phyloP scores from a whole-genome alignment of 2,113 vertebrate genomes.

The Hippopotamus amphibius region DNA sequence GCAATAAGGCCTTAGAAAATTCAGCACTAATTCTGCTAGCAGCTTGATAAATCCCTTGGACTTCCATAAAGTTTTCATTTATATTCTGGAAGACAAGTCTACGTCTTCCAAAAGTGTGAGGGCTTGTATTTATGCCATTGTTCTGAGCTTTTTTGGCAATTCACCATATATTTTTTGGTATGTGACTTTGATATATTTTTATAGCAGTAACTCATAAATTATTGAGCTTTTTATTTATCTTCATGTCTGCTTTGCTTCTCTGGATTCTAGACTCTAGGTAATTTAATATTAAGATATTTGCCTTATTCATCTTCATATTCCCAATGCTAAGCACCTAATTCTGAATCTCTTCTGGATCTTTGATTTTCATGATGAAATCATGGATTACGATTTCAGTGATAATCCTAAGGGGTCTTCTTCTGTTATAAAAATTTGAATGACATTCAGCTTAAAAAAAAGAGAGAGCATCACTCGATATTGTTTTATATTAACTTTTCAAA shows the following conservation, averaged over 20 bases:
- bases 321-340: background rate
- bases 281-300: background rate
- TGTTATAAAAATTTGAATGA: conserved; percentile 1
- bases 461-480: background rate
- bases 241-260: background rate
- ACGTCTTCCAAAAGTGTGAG: background rate
- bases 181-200: background rate
- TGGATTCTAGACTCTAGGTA: background rate
- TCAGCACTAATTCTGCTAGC: background rate
- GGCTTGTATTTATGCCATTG: background rate
- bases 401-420: background rate
- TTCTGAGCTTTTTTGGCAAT: background rate
- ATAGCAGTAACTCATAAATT: background rate
- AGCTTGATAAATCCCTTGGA: background rate
- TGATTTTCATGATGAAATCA: background rate
- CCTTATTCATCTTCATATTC: background rate
- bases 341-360: background rate
- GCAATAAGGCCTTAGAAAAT: background rate
- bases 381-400: conserved; percentile 1
- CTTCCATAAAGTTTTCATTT: background rate
- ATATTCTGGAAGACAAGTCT: background rate
- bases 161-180: background rate
- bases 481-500: conserved; percentile 39
- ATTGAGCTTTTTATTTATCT: background rate
- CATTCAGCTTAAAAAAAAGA: background rate